Evolutionary conservation across 2,888 invertebrate species (phyloP).

Genomic region (Calameuta idolon): DNA sequence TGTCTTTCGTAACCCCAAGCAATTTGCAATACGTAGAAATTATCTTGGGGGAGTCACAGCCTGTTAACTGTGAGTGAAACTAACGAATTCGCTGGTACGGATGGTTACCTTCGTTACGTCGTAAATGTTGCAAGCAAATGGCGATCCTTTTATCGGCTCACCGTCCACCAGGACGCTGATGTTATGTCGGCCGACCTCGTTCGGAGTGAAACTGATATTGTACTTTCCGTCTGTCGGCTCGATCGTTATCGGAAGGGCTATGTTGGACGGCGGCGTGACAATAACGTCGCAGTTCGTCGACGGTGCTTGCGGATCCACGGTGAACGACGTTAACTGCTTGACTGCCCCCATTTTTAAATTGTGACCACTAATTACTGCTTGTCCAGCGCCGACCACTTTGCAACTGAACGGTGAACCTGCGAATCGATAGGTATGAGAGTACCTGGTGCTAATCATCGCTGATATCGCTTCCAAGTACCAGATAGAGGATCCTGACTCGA

Average conservation of each 20-base stretch:
- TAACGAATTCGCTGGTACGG: neutral
- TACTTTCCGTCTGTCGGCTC: slow-evolving; percentile 75
- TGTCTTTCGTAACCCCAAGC: neutral
- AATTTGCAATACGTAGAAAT: neutral
- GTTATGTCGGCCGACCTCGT: slow-evolving; percentile 88
- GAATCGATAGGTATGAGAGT: neutral
- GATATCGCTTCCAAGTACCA: neutral
- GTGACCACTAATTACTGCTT: slow-evolving; percentile 74
- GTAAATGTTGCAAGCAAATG: slow-evolving; percentile 94
- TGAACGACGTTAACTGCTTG: slow-evolving; percentile 73
- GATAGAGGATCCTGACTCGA: neutral
- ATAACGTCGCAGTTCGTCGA: slow-evolving; percentile 67
- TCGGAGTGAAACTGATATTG: slow-evolving; percentile 84
- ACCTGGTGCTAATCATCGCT: neutral
- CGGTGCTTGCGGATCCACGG: slow-evolving; percentile 69
- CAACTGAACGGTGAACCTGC: slow-evolving; percentile 95
- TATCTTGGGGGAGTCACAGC: neutral
- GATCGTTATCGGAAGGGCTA: slow-evolving; percentile 80
- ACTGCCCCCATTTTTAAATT: slow-evolving; percentile 79
- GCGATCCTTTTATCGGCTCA: slow-evolving; percentile 89
- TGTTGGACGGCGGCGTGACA: slow-evolving; percentile 87
- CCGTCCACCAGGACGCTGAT: slow-evolving; percentile 86
- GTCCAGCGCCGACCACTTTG: slow-evolving; percentile 79
- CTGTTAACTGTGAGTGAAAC: neutral
- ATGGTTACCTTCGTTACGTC: slow-evolving; percentile 82